These are phyloP conservation scores for Macquaria australasica DNA, from an alignment of 2,113 vertebrate species.

Conservation along the genomic window DNA sequence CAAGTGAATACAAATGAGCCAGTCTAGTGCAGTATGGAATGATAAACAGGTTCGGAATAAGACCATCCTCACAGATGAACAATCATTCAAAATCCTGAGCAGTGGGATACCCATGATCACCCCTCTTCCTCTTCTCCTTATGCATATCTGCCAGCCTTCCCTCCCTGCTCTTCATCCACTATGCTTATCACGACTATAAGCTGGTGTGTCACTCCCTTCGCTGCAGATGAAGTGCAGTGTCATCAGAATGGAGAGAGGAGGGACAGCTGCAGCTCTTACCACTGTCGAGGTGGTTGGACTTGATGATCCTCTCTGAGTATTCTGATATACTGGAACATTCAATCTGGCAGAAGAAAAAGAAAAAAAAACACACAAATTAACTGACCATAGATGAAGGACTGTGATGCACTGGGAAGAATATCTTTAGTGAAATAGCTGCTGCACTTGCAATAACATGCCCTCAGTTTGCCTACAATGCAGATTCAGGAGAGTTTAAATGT, in stretches of 20 bases:
- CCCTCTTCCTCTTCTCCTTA: background rate
- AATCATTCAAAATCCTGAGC: background rate
- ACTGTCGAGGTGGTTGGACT: slow-evolving; percentile 96
- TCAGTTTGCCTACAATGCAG: slow-evolving; percentile 1
- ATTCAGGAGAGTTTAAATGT: slow-evolving; percentile 1
- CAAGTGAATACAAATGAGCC: slow-evolving; percentile 44
- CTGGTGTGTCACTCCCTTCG: background rate
- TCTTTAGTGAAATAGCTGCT: background rate
- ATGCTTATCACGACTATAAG: background rate
- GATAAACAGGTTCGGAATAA: background rate
- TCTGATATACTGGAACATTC: slow-evolving; percentile 99
- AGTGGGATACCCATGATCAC: background rate
- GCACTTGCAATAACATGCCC: background rate
- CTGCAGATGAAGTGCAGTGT: slow-evolving; percentile 16
- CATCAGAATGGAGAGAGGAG: background rate
- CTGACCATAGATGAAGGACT: background rate
- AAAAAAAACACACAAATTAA: slow-evolving; percentile 18
- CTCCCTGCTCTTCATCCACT: background rate
- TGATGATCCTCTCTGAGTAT: slow-evolving; percentile 99
- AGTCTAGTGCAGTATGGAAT: background rate
- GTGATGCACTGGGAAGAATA: slow-evolving; percentile 2
- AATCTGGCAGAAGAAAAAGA: slow-evolving; percentile 84
- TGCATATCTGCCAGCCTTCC: background rate
- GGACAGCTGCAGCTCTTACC: slow-evolving; percentile 86
- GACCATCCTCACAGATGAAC: background rate